Evolutionary conservation across 1,140 invertebrate genomes (phyloP).

Genomic region (Contarinia nasturtii): DNA sequence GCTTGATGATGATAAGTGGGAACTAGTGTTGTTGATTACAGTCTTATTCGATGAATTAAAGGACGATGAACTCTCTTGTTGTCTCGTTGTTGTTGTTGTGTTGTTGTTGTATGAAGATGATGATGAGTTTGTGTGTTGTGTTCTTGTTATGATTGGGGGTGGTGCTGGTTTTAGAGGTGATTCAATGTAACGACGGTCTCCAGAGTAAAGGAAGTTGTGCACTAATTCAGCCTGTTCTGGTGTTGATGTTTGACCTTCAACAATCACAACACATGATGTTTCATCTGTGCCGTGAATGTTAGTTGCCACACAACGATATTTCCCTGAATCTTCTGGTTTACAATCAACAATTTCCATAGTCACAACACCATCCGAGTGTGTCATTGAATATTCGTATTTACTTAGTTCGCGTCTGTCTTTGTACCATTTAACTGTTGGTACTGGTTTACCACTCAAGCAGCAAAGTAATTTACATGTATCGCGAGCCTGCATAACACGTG

Average conservation of each 20-base stretch:
- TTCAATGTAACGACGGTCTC: slow-evolving; percentile 68
- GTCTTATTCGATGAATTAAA: background rate
- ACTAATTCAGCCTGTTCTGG: slow-evolving; percentile 62
- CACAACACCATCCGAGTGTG: slow-evolving; percentile 80
- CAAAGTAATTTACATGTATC: slow-evolving; percentile 94
- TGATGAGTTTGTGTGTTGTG: slow-evolving; percentile 8
- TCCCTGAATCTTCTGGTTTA: slow-evolving; percentile 84
- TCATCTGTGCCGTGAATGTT: slow-evolving; percentile 87
- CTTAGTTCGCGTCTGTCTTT: slow-evolving; percentile 82
- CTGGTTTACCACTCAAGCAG: slow-evolving; percentile 83
- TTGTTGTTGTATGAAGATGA: background rate
- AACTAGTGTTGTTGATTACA: slow-evolving; percentile 9
- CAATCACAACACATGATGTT: slow-evolving; percentile 87
- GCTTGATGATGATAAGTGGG: slow-evolving; percentile 8
- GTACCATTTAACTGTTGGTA: slow-evolving; percentile 80
- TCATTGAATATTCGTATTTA: slow-evolving; percentile 78
- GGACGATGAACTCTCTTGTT: background rate
- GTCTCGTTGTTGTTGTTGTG: no score
- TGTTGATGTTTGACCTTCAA: slow-evolving; percentile 68
- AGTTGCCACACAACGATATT: slow-evolving; percentile 81
- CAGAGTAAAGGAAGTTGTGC: slow-evolving; percentile 70
- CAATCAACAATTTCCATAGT: slow-evolving; percentile 93
- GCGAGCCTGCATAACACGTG: slow-evolving; percentile 90
- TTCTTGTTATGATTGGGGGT: slow-evolving; percentile 36
- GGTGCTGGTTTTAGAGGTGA: slow-evolving; percentile 58